Conservation (phyloP, 2,888 invertebrate species). For the Tetramorium bicarinatum region DNA sequence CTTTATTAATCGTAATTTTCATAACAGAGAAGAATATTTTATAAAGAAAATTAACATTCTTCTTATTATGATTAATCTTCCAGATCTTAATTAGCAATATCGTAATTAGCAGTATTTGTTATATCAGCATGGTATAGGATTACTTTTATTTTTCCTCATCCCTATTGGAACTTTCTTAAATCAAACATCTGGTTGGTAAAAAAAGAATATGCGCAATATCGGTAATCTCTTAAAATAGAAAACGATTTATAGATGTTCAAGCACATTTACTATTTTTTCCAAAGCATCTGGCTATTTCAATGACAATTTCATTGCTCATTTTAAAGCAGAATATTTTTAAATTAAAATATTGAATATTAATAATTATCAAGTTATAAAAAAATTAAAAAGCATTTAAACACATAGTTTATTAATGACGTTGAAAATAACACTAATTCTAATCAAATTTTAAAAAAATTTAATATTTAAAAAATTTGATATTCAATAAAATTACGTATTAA, state of each 20-base stretch:
- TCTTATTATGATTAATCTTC: no score
- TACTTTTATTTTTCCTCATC: slow-evolving; percentile 24
- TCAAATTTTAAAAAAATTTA: background rate
- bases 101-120: background rate
- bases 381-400: background rate
- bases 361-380: background rate
- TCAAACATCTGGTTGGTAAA: slow-evolving; percentile 9
- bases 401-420: background rate
- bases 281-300: background rate
- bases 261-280: slow-evolving; percentile 32
- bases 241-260: slow-evolving; percentile 31
- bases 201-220: slow-evolving; percentile 3
- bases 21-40: background rate
- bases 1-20: background rate
- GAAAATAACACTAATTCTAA: background rate
- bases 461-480: background rate
- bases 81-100: background rate
- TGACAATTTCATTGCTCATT: background rate
- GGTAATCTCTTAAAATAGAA: slow-evolving; percentile 37
- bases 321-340: background rate
- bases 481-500: no score
- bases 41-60: background rate
- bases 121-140: background rate
- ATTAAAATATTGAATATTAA: background rate
- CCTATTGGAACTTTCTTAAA: background rate